These are phyloP conservation scores for Plutomurus gul DNA, from an alignment of 1,140 invertebrate species.

Conservation along the genomic window DNA sequence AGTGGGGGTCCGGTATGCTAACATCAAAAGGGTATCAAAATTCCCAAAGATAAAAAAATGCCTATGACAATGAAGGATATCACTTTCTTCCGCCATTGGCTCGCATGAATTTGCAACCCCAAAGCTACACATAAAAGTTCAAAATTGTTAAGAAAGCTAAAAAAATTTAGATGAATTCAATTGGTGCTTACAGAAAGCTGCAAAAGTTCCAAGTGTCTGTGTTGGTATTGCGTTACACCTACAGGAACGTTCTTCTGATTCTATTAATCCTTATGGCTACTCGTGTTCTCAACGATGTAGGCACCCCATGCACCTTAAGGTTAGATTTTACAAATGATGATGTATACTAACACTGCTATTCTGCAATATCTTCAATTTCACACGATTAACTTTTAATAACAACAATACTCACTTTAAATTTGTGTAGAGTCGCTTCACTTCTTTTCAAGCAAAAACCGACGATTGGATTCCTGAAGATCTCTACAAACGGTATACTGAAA, in stretches of 20 bases:
- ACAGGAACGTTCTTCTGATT: neutral
- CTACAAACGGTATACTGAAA: conserved; percentile 52
- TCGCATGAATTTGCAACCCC: no score
- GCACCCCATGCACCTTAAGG: conserved; percentile 37
- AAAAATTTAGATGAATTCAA: no score
- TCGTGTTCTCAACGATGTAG: conserved; percentile 31
- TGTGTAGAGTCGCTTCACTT: neutral
- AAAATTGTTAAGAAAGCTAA: no score
- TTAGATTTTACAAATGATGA: neutral
- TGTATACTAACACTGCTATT: neutral
- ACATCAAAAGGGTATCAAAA: no score
- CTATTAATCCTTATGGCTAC: conserved; percentile 32
- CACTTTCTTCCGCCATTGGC: no score
- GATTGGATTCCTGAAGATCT: conserved; percentile 50
- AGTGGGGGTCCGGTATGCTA: no score
- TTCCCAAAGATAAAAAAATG: no score
- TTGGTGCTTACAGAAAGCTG: neutral
- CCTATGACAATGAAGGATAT: no score
- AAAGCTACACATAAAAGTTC: no score
- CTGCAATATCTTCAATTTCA: neutral
- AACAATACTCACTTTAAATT: no score
- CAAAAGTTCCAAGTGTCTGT: neutral
- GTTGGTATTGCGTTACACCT: conserved; percentile 26
- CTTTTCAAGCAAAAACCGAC: conserved; percentile 31
- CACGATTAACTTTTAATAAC: no score